These are phyloP conservation scores for Pomatostomus ruficeps DNA, from an alignment of 2,113 vertebrate genomes.

Conservation along the genomic window DNA sequence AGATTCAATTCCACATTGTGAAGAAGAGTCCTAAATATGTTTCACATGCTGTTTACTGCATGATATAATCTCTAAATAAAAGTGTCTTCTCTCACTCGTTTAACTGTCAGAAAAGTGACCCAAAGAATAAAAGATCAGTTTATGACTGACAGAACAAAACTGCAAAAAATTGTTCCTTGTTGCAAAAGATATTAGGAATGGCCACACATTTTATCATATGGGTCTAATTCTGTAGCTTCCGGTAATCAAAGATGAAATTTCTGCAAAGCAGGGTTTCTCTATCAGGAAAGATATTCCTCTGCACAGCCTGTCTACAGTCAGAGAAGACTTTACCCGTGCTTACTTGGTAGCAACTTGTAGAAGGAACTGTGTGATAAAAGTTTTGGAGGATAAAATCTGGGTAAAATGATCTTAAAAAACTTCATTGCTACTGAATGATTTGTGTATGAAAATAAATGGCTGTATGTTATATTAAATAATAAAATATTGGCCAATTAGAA, in stretches of 20 bases:
- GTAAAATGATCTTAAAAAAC: background rate
- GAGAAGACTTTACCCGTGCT: background rate
- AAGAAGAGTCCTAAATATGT: background rate
- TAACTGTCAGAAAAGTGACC: background rate
- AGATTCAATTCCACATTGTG: background rate
- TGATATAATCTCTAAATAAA: background rate
- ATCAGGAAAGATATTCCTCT: background rate
- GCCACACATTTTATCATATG: background rate
- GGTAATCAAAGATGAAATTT: background rate
- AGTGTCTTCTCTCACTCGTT: background rate
- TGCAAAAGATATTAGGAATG: background rate
- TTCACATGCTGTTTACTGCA: background rate
- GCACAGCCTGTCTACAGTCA: background rate
- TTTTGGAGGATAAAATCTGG: background rate
- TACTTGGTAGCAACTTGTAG: background rate
- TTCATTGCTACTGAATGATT: background rate
- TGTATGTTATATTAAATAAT: background rate
- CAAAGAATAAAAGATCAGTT: background rate
- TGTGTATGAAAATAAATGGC: background rate
- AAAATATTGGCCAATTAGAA: background rate
- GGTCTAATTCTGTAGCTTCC: background rate
- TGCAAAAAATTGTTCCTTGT: background rate
- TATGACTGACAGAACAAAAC: background rate
- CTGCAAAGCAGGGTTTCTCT: background rate
- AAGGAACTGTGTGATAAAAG: background rate